Base-by-base conservation (phyloP, 2,888 invertebrate species). In the Gymnosoma rotundatum region DNA sequence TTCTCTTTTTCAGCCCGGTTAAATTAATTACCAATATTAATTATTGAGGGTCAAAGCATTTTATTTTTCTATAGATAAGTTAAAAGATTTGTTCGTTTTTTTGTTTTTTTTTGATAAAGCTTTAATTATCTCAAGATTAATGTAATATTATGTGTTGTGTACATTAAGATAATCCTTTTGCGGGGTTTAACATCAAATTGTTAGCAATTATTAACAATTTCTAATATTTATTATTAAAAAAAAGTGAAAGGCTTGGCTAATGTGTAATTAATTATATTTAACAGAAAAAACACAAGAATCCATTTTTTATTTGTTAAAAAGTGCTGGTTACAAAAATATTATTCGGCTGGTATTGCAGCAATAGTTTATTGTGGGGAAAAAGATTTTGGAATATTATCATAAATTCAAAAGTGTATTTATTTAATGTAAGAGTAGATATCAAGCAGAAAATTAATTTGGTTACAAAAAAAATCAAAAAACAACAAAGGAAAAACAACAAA, bases 281-380 rank as follows among this genome's bases (percentile, higher is more conserved):
- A 70, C 25, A 58, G 25, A 32, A 7, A 64, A 74, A n/a, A 38
- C 56, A 10, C 10, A 38, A 50, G 54, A 61, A 42, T 9, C 10
- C 16, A 16, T 58, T 60, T 32, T n/a, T 9, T 10, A 2, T 32
- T 60, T 60, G 36, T 16, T 25, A 52, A 21, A 50, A 7, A 20
- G 78, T 69, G 63, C 73, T 52, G 45, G 64, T 66, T 79, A 70
- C 64, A 72, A 73, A 52, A 18, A 52, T 70, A 21, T 60, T 61
- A 74, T 83, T 72, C 67, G 52, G 66, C 66, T 80, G 79, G 70
- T 83, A 75, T 79, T 83, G 75, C 66, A 70, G 61, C 54, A 58
- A 52, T 73, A 48, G 21, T 61, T 69, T 25, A 16, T 63, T 54
- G 14, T n/a, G 32, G 70, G 36, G n/a, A 38, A 61, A 61, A 20